Evolutionary conservation across 2,797 vertebrate genomes (phyloP), one percentile per base, ranked within the genome.

Genomic region (Crenichthys baileyi): DNA sequence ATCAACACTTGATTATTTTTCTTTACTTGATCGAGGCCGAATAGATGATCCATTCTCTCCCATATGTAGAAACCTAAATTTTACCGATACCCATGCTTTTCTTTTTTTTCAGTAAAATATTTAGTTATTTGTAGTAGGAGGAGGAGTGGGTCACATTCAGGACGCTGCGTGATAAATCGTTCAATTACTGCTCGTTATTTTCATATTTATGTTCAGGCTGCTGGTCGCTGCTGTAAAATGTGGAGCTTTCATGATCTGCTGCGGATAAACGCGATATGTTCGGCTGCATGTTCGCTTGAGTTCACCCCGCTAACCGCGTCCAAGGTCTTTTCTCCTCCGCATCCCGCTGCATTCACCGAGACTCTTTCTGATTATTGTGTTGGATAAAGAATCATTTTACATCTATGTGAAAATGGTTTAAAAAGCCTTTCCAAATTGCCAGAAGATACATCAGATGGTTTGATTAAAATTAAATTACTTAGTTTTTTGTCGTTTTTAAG

Each of bases 51-150:
- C 0, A 11, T 20, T 11, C 0, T 0, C 0, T 0, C 0, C 1
- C 0, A 12, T 20, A 18, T n/a, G 0, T 0, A 53, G 16, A 31
- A 7, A 3, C 0, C 3, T 1, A 51, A 22, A 8, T 26, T 58
- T 18, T 7, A 22, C 5, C 0, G 0, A 0, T 0, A 0, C n/a
- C 36, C 36, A 1, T 0, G 1, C 18, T 15, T 31, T 6, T 41
- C 2, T 22, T 0, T 22, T 0, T 36, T 0, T 18, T 0, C 0
- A 6, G 6, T 18, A 36, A 39, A 58, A 70, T 15, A 0, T 78
- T 26, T 9, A 84, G 73, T 55, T 11, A 5, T 1, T 13, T 2
- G 0, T 56, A 75, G 36, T 36, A 36, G 36, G 4, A 24, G 39
- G 7, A 1, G 1, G 63, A 53, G 22, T n/a, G 29, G 41, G 68